Evolutionary conservation across 2,888 invertebrate genomes (phyloP).

Genomic region (Andrena hattorfiana): DNA sequence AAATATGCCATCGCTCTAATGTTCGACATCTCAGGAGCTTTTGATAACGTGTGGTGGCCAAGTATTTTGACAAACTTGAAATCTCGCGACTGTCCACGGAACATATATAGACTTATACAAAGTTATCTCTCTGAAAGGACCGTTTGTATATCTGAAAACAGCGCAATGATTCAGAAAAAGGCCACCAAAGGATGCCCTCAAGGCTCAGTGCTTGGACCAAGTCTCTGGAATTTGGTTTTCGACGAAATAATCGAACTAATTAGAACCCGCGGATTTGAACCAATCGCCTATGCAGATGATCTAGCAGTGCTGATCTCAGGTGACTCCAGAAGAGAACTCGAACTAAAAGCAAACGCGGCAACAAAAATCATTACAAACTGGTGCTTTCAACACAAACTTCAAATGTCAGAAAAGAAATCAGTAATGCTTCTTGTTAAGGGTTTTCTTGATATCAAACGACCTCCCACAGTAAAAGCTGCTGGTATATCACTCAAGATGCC

Average conservation of each 20-base stretch:
- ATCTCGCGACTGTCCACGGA: not conserved
- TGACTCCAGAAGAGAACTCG: not conserved
- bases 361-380: not conserved
- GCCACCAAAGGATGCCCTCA: not conserved
- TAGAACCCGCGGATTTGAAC: not conserved
- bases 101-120: not conserved
- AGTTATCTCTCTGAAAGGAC: not conserved
- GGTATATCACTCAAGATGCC: not conserved
- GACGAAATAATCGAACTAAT: not conserved
- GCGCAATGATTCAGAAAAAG: not conserved
- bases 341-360: not conserved
- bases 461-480: not conserved
- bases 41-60: not conserved
- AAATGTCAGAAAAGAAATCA: conserved; percentile 14
- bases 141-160: not conserved
- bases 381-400: not conserved
- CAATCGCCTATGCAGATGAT: not conserved
- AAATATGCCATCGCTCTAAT: not conserved
- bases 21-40: not conserved
- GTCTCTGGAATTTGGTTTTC: not conserved
- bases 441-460: not conserved
- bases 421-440: conserved; percentile 37
- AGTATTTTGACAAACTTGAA: not conserved
- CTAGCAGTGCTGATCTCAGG: not conserved
- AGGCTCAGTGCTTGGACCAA: not conserved